phyloP scores from a whole-genome alignment of 1,140 invertebrate species.

The Lasioglossum albipes region DNA sequence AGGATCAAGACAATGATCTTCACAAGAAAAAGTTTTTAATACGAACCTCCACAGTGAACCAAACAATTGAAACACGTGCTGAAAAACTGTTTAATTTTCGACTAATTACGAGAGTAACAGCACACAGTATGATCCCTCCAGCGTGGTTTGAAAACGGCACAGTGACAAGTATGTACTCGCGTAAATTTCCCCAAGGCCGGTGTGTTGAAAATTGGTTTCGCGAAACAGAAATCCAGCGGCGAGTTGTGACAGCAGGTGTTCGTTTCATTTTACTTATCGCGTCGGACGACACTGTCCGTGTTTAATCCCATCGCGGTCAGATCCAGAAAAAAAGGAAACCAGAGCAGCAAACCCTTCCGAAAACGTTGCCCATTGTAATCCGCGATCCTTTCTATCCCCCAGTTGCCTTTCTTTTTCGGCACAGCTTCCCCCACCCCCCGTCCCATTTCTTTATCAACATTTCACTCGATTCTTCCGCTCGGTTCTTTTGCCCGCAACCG shows the following conservation, averaged over 20 bases:
- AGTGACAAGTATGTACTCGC: too few species aligned
- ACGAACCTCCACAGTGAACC: too few species aligned
- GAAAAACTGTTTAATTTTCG: too few species aligned
- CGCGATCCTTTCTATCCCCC: background rate
- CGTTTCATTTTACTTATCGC: constrained; percentile 37
- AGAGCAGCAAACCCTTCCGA: background rate
- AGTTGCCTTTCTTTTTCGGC: background rate
- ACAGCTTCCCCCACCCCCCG: background rate
- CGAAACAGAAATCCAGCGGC: background rate
- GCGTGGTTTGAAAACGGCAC: too few species aligned
- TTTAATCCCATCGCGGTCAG: constrained; percentile 42
- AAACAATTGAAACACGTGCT: too few species aligned
- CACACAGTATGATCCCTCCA: too few species aligned
- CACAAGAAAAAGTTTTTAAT: too few species aligned
- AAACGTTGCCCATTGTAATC: background rate
- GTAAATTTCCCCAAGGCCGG: too few species aligned
- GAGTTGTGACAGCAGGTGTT: background rate
- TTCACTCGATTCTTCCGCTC: background rate
- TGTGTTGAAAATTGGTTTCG: background rate
- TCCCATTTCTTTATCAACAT: constrained; percentile 20
- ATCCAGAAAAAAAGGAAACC: constrained; percentile 6
- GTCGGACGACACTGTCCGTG: background rate
- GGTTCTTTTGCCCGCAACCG: background rate
- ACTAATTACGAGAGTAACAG: too few species aligned
- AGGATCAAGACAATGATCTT: too few species aligned